These are phyloP conservation scores for Hetaerina titia DNA, from an alignment of 2,888 invertebrate genomes.

Conservation along the genomic window DNA sequence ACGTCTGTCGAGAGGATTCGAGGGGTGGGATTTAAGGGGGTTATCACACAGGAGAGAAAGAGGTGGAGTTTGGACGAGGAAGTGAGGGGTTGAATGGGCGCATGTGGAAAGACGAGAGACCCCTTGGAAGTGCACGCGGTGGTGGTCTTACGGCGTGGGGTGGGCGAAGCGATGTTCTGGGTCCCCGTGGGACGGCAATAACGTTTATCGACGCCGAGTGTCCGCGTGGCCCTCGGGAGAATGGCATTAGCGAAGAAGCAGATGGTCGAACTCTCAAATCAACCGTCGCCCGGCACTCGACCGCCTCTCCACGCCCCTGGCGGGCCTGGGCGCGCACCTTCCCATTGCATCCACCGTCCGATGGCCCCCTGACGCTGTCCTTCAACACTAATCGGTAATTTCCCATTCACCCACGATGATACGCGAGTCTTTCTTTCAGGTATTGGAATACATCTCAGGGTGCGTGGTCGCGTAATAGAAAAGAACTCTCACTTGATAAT, in stretches of 20 bases:
- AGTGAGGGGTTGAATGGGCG: background rate
- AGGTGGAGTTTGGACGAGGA: background rate
- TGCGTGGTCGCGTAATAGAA: too few species aligned
- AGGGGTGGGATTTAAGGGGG: too few species aligned
- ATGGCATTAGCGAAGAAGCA: constrained; percentile 34
- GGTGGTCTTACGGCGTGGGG: too few species aligned
- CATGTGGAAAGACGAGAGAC: background rate
- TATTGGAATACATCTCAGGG: too few species aligned
- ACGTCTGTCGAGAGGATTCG: too few species aligned
- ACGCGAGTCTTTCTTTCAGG: too few species aligned
- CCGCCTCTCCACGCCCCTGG: background rate
- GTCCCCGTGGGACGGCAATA: constrained; percentile 13
- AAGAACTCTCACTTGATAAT: too few species aligned
- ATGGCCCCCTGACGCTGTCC: too few species aligned
- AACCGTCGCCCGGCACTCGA: background rate
- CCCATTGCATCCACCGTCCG: background rate
- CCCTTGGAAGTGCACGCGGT: background rate
- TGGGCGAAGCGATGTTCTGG: too few species aligned
- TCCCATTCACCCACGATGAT: too few species aligned
- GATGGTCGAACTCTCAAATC: background rate
- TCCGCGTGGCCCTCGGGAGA: background rate
- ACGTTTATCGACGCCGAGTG: constrained; percentile 15
- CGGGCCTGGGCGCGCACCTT: background rate
- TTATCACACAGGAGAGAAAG: too few species aligned
- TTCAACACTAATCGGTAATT: too few species aligned